Percentiles rank a stretch among this genome's conserved stretches.
Conservation (phyloP, 23 tunicate species). For the Styela clava region DNA sequence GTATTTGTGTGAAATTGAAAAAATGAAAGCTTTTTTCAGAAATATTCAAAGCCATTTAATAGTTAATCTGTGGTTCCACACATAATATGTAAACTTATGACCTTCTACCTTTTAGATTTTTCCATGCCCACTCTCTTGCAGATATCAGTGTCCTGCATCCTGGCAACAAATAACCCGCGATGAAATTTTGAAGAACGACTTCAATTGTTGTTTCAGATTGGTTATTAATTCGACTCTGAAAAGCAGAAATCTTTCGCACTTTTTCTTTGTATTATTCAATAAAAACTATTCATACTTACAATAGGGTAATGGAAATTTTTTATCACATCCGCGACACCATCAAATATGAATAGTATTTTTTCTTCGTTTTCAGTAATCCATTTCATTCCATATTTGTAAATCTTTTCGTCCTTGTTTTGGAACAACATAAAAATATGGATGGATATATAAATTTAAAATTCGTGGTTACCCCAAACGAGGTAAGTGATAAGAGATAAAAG, state of each 20-base stretch:
- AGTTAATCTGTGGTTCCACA: too few species aligned
- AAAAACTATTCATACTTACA: too few species aligned
- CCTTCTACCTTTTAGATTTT: not conserved
- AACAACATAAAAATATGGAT: too few species aligned
- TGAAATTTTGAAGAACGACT: not conserved
- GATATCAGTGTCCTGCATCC: not conserved
- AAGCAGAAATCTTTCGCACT: too few species aligned
- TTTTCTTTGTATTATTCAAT: too few species aligned
- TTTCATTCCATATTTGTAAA: not conserved
- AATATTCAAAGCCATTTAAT: too few species aligned
- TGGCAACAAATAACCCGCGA: not conserved
- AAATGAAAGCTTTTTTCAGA: too few species aligned
- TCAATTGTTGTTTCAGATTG: not conserved
- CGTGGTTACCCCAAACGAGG: too few species aligned
- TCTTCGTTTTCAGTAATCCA: not conserved
- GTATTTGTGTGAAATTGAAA: too few species aligned
- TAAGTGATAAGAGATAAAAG: too few species aligned
- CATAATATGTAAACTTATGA: too few species aligned
- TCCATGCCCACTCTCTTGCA: not conserved
- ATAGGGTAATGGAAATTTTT: not conserved
- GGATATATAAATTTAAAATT: too few species aligned
- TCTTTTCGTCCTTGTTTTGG: not conserved
- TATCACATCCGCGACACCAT: not conserved
- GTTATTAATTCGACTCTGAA: not conserved
- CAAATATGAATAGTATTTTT: not conserved